Evolutionary conservation across 1,140 invertebrate genomes (phyloP).

Genomic region (Lepeophtheirus salmonis): DNA sequence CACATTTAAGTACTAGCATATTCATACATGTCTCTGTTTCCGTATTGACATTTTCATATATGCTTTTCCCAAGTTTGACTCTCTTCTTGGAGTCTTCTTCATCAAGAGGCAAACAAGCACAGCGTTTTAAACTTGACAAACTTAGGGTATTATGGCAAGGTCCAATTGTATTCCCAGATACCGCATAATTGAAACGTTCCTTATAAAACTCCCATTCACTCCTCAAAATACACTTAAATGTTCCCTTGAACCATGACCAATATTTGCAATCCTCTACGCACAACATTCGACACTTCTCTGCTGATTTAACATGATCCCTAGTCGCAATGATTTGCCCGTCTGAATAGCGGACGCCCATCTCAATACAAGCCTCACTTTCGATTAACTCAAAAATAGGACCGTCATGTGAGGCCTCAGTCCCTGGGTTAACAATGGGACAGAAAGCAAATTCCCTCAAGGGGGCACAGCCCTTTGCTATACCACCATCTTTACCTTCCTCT

Average conservation of each 20-base stretch:
- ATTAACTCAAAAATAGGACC: too few species aligned
- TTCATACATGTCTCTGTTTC: background rate
- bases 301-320: background rate
- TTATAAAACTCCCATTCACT: background rate
- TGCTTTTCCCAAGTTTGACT: too few species aligned
- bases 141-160: background rate
- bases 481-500: background rate
- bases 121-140: background rate
- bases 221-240: background rate
- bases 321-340: background rate
- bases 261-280: background rate
- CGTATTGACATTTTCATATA: background rate
- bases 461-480: background rate
- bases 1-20: background rate
- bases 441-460: background rate
- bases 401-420: background rate
- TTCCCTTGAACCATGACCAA: background rate
- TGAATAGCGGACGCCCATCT: background rate
- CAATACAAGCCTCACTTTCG: background rate
- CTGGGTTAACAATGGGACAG: background rate
- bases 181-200: background rate
- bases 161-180: background rate
- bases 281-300: background rate
- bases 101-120: background rate
- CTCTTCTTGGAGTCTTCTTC: background rate